Evolutionary conservation across 2,113 vertebrate genomes (phyloP).

Genomic region (Trematomus loennbergii): DNA sequence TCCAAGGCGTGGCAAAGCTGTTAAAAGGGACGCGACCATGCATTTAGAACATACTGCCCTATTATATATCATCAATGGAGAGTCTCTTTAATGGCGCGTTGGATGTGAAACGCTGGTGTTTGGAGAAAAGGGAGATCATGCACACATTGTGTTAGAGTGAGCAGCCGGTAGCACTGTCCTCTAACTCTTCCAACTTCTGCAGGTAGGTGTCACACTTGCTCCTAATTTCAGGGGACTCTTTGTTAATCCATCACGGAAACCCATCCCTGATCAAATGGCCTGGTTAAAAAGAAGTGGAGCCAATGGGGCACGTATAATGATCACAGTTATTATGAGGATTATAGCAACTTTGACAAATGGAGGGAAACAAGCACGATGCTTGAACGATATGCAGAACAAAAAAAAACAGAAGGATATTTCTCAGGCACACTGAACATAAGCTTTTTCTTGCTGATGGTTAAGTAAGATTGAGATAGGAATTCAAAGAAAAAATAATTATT

Average conservation of each 20-base stretch:
- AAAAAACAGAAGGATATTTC: background rate
- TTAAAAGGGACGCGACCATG: conserved; percentile 80
- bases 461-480: background rate
- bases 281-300: conserved; percentile 63
- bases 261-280: conserved; percentile 76
- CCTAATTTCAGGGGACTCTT: conserved; percentile 86
- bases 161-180: conserved; percentile 57
- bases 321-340: conserved; percentile 74
- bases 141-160: conserved; percentile 9
- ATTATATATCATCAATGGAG: conserved; percentile 81
- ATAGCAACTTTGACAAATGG: conserved; percentile 60
- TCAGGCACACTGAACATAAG: background rate
- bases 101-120: conserved; percentile 73
- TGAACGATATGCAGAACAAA: conserved; percentile 7
- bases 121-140: conserved; percentile 44
- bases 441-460: background rate
- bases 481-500: background rate
- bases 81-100: conserved; percentile 76
- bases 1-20: conserved; percentile 87
- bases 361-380: conserved; percentile 21
- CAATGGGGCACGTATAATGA: conserved; percentile 64
- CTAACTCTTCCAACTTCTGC: conserved; percentile 90
- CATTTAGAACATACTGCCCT: conserved; percentile 80
- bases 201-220: conserved; percentile 99
- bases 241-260: conserved; percentile 79